These are phyloP conservation scores for Hirundo rustica DNA, from an alignment of 2,797 vertebrate species.

Conservation along the genomic window DNA sequence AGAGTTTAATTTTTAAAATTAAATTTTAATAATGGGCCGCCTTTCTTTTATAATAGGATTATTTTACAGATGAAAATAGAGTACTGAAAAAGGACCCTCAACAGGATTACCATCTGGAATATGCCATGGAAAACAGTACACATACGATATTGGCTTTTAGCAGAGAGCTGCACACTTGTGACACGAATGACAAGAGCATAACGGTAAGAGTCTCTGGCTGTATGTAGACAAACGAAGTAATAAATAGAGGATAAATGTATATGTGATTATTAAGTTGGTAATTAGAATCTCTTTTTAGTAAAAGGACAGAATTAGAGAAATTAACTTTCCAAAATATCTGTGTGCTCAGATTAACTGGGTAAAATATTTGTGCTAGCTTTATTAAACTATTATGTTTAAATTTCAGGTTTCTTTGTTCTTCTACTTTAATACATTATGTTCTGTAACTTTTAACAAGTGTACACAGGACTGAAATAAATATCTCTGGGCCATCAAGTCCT, in stretches of 20 bases:
- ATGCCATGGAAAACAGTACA: conserved; percentile 85
- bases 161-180: conserved; percentile 84
- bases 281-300: background rate
- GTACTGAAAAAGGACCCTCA: conserved; percentile 79
- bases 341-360: background rate
- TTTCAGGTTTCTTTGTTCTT: background rate
- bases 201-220: conserved; percentile 73
- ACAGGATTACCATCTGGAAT: conserved; percentile 85
- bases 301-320: background rate
- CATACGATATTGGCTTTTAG: conserved; percentile 85
- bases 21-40: background rate
- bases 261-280: background rate
- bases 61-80: conserved; percentile 82
- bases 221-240: background rate
- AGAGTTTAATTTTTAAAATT: background rate
- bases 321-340: background rate
- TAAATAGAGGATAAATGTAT: background rate
- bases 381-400: background rate
- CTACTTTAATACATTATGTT: background rate
- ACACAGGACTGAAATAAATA: background rate
- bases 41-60: conserved; percentile 79
- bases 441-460: background rate
- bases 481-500: background rate
- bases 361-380: background rate
- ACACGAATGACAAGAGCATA: conserved; percentile 81